phyloP scores from a whole-genome alignment of 2,113 vertebrate species.

The Crotalus helleri region DNA sequence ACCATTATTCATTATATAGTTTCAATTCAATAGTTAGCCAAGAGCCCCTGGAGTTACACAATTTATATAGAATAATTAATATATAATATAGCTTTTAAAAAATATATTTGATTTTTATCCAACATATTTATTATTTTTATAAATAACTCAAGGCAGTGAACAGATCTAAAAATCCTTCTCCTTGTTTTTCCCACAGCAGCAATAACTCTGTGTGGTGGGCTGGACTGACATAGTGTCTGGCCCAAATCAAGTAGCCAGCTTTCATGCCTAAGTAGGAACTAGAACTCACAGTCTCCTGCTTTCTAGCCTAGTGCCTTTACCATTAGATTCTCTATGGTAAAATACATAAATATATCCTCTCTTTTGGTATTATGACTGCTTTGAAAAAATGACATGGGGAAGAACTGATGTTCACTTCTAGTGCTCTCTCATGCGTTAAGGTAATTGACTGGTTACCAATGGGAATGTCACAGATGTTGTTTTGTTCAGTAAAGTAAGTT shows the following conservation, averaged over 20 bases:
- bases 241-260: not conserved
- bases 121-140: not conserved
- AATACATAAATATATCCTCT: not conserved
- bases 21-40: not conserved
- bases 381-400: not conserved
- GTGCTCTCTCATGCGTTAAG: not conserved
- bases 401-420: not conserved
- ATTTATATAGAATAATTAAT: not conserved
- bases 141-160: not conserved
- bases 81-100: not conserved
- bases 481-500: not conserved
- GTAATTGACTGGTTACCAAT: not conserved
- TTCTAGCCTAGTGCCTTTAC: not conserved
- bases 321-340: not conserved
- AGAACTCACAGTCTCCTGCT: not conserved
- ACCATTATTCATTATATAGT: not conserved
- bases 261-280: not conserved
- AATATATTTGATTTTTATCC: not conserved
- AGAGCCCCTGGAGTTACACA: not conserved
- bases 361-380: not conserved
- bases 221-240: not conserved
- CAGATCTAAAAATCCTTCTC: not conserved
- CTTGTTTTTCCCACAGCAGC: not conserved
- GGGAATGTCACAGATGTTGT: conserved; percentile 2
- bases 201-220: not conserved